Base-by-base conservation (phyloP, 1,140 invertebrate genomes). In the Drosophila equinoxialis region DNA sequence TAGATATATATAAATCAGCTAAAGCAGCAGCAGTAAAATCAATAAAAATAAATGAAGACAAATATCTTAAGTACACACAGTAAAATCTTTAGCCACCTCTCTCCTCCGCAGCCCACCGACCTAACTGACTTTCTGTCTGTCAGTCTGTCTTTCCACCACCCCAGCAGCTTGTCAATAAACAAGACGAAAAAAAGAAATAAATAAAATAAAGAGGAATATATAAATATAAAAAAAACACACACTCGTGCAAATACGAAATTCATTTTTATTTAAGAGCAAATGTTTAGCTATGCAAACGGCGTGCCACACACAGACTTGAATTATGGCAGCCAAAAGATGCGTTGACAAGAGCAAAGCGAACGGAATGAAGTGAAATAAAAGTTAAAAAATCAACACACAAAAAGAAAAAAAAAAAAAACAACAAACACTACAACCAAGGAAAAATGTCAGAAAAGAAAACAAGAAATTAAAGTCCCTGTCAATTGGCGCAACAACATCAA, bases 221-320 rank as follows among this genome's bases (percentile, higher is more conserved):
- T 48, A 48, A 6, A 48, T 20, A 48, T 1, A 57, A 6, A 41
- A 10, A 41, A 60, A 74, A 64, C 54, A 39, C 20, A 62, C 20
- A 71, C 66, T 69, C 68, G 79, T 71, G 68, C 79, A 81, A 81
- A 81, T 81, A 82, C 63, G 37, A 70, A 79, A 78, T 77, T 80
- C 63, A 84, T 86, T 86, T 87, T 74, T 79, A 86, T 86, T 86
- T 83, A 83, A 81, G 60, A 83, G 76, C 83, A 87, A 87, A 87
- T 87, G 84, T 89, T 87, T 87, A 72, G 84, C 79, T 87, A 87
- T 87, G 83, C 83, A 87, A 89, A 87, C 86, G 83, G 73, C 80
- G 79, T 87, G 68, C 79, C 83, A 77, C 66, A 58, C 65, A 58
- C 45, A 64, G 75, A 79, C 82, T 87, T 85, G 84, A 87, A 87